Conservation (phyloP, 2,797 vertebrate genomes). For the Spondyliosoma cantharus region DNA sequence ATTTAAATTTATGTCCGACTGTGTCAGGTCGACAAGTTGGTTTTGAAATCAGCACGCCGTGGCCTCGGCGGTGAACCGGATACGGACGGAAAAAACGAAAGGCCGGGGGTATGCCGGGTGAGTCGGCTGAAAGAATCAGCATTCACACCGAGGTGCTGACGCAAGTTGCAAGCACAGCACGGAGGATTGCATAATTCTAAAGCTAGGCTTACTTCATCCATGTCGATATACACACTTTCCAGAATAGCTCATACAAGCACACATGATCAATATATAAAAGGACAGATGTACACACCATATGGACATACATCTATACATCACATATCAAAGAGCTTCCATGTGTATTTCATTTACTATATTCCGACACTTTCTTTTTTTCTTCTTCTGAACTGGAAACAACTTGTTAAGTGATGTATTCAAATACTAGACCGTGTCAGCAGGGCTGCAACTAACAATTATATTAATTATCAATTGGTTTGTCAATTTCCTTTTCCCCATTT, state of each 20-base stretch:
- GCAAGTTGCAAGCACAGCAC: conserved; percentile 30
- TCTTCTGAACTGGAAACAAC: not conserved
- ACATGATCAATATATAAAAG: not conserved
- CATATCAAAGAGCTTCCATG: no score
- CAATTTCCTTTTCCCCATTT: not conserved
- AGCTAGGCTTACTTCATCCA: conserved; percentile 19
- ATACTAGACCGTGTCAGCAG: not conserved
- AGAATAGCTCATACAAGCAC: not conserved
- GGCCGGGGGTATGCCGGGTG: not conserved
- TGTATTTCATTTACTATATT: not conserved
- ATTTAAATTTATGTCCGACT: conserved; percentile 45
- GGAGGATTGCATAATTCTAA: conserved; percentile 26
- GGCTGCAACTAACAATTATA: not conserved
- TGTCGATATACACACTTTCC: not conserved
- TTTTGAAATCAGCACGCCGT: conserved; percentile 16
- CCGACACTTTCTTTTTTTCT: not conserved
- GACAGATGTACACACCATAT: not conserved
- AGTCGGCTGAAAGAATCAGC: conserved; percentile 12
- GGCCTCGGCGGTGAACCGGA: conserved; percentile 4
- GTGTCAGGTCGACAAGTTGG: conserved; percentile 11
- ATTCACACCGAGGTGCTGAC: conserved; percentile 19
- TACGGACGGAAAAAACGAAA: conserved; percentile 15
- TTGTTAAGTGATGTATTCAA: not conserved
- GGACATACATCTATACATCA: not conserved
- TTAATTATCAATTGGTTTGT: not conserved